Evolutionary conservation across 2,888 invertebrate genomes (phyloP).

Genomic region (Pasiphila rectangulata): DNA sequence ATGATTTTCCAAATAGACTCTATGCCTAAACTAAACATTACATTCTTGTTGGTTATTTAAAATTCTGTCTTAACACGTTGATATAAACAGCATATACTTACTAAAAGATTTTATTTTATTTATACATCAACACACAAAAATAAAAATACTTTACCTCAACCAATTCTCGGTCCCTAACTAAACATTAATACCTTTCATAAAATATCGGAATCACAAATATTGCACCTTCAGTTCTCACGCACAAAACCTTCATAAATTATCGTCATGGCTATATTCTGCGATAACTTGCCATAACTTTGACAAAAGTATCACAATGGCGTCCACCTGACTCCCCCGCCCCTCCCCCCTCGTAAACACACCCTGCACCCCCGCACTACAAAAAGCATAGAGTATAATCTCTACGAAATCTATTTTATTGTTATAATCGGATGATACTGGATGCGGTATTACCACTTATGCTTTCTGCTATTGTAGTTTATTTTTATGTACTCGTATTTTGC

Average conservation of each 20-base stretch:
- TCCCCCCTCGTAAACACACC: constrained; percentile 27
- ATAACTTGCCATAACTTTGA: constrained; percentile 36
- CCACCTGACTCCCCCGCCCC: constrained; percentile 54
- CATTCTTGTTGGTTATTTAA: no score
- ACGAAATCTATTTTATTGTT: constrained; percentile 59
- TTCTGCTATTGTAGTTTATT: no score
- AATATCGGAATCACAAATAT: constrained; percentile 30
- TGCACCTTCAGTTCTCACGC: constrained; percentile 49
- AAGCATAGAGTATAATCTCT: constrained; percentile 49
- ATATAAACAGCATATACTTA: no score
- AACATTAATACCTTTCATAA: constrained; percentile 24
- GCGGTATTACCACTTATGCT: no score
- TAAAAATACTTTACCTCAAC: neutral
- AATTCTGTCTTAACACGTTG: no score
- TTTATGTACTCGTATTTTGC: no score
- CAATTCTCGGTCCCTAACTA: constrained; percentile 17
- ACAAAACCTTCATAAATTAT: constrained; percentile 49
- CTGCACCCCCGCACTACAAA: constrained; percentile 15
- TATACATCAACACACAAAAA: neutral
- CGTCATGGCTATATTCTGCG: constrained; percentile 35
- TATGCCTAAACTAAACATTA: no score
- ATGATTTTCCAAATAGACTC: no score
- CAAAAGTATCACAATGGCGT: constrained; percentile 46
- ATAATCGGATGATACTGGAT: constrained; percentile 28
- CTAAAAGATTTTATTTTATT: no score